Evolutionary conservation across 2,113 vertebrate species (phyloP).

Genomic region (Dipodomys stephensi): DNA sequence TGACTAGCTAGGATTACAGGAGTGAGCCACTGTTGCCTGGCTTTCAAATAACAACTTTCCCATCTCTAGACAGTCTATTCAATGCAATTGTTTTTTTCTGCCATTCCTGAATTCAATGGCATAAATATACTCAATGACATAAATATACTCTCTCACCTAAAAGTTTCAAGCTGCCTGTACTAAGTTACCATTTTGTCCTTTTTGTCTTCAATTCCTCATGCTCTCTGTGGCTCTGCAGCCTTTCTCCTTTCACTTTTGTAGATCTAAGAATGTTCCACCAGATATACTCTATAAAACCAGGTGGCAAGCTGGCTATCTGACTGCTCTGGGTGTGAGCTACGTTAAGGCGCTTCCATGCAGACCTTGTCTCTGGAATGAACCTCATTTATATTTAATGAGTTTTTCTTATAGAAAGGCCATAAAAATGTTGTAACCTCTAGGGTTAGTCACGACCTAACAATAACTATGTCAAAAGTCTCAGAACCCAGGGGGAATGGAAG

Average conservation of each 20-base stretch:
- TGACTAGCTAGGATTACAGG: too few relatives aligned
- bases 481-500: not conserved
- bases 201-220: not conserved
- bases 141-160: not conserved
- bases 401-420: conserved; percentile 9
- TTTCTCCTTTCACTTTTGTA: conserved; percentile 37
- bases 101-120: not conserved
- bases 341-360: not conserved
- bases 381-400: not conserved
- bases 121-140: not conserved
- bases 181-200: not conserved
- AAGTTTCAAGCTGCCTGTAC: conserved; percentile 38
- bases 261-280: not conserved
- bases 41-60: not conserved
- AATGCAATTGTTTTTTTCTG: not conserved
- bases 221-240: not conserved
- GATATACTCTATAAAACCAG: conserved; percentile 40
- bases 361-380: not conserved
- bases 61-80: not conserved
- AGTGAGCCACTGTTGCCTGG: too few relatives aligned
- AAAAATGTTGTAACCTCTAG: not conserved
- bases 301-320: not conserved
- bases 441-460: not conserved
- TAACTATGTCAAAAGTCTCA: conserved; percentile 28
- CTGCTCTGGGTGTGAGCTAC: not conserved